Evolutionary conservation across 2,113 vertebrate genomes (phyloP).

Genomic region (Corythornis vintsioides): DNA sequence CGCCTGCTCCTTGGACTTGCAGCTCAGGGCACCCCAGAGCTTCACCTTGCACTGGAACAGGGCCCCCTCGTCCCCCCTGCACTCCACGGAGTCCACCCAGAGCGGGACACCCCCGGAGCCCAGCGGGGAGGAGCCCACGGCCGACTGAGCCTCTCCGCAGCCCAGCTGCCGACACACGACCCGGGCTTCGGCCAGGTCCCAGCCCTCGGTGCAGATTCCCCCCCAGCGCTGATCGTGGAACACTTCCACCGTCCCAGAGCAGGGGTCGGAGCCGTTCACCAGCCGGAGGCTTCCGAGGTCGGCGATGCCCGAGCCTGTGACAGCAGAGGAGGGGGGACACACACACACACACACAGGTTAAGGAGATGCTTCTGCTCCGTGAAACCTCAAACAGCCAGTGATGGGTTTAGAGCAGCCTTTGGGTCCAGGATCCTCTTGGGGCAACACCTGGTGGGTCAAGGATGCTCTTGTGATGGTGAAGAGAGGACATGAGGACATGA

Average conservation of each 20-base stretch:
- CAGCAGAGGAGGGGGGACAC: not conserved
- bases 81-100: not conserved
- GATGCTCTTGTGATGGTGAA: too few relatives aligned
- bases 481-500: too few relatives aligned
- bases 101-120: not conserved
- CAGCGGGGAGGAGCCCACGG: accelerated
- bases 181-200: not conserved
- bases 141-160: not conserved
- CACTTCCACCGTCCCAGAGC: not conserved
- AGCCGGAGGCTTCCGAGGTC: not conserved
- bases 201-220: not conserved
- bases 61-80: not conserved
- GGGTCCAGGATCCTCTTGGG: not conserved
- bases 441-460: too few relatives aligned
- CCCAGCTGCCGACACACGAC: conserved; percentile 86
- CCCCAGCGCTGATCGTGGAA: not conserved
- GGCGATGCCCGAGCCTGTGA: not conserved
- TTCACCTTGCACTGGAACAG: not conserved
- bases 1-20: not conserved
- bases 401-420: not conserved
- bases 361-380: not conserved
- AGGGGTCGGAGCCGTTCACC: not conserved
- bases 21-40: not conserved
- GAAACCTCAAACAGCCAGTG: not conserved
- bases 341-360: accelerated